phyloP scores from a whole-genome alignment of 2,797 vertebrate species.

The Phataginus tetradactyla region DNA sequence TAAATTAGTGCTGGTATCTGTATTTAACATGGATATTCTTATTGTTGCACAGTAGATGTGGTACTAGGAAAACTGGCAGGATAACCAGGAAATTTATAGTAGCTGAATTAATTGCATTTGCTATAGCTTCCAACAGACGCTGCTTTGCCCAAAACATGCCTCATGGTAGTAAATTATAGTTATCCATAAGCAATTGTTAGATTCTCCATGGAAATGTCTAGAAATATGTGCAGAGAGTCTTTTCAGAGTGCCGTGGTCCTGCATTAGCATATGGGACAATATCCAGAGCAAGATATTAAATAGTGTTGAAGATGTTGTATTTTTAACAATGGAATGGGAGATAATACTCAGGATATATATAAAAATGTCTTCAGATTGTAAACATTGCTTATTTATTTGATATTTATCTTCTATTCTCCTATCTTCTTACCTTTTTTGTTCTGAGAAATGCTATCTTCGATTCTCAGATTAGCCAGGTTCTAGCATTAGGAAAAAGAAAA shows the following conservation, averaged over 20 bases:
- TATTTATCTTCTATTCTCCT: background rate
- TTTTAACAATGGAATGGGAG: background rate
- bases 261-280: background rate
- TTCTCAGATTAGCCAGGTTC: background rate
- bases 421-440: background rate
- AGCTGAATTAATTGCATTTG: background rate
- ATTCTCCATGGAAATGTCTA: background rate
- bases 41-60: background rate
- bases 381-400: background rate
- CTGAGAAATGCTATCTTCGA: background rate
- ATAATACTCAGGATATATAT: background rate
- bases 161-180: background rate
- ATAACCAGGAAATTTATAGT: background rate
- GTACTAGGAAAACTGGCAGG: background rate
- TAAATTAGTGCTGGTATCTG: background rate
- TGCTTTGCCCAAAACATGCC: background rate
- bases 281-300: background rate
- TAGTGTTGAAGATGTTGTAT: background rate
- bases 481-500: background rate
- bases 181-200: background rate
- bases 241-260: background rate
- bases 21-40: background rate
- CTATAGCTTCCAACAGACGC: background rate
- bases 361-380: background rate
- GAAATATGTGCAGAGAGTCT: background rate